Conservation (phyloP, 1,140 invertebrate genomes). For the Drosophila littoralis region DNA sequence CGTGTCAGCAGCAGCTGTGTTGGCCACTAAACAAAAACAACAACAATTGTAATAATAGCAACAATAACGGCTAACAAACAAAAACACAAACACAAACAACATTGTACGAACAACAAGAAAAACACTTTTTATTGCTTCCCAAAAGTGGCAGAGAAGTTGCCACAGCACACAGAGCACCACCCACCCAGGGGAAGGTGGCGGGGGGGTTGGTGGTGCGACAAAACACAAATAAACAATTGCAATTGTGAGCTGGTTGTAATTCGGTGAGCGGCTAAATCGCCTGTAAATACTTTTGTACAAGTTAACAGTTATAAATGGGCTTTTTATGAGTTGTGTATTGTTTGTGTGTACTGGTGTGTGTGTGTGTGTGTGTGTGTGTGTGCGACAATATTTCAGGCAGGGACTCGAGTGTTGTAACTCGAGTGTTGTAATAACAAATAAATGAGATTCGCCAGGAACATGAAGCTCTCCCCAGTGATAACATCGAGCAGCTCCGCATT, state of each 20-base stretch:
- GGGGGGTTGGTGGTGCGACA: slow-evolving; percentile 7
- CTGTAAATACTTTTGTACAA: slow-evolving; percentile 83
- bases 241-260: slow-evolving; percentile 73
- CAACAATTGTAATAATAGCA: slow-evolving; percentile 73
- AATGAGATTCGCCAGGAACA: slow-evolving; percentile 52
- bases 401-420: slow-evolving; percentile 17
- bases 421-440: slow-evolving; percentile 41
- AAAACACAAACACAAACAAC: slow-evolving; percentile 56
- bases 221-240: slow-evolving; percentile 76
- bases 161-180: slow-evolving; percentile 4
- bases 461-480: slow-evolving; percentile 27
- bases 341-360: slow-evolving; percentile 7
- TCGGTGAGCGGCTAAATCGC: slow-evolving; percentile 77
- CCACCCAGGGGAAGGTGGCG: not conserved
- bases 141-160: slow-evolving; percentile 40
- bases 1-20: slow-evolving; percentile 77
- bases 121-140: slow-evolving; percentile 68
- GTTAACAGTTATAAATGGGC: slow-evolving; percentile 82
- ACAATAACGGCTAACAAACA: slow-evolving; percentile 71
- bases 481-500: slow-evolving; percentile 70
- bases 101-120: slow-evolving; percentile 57
- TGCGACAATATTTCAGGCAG: slow-evolving; percentile 69
- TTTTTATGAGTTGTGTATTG: slow-evolving; percentile 76
- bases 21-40: slow-evolving; percentile 62
- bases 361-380: slow-evolving; percentile 41